Conservation (phyloP, 2,797 vertebrate species). For the Melopsittacus undulatus region DNA sequence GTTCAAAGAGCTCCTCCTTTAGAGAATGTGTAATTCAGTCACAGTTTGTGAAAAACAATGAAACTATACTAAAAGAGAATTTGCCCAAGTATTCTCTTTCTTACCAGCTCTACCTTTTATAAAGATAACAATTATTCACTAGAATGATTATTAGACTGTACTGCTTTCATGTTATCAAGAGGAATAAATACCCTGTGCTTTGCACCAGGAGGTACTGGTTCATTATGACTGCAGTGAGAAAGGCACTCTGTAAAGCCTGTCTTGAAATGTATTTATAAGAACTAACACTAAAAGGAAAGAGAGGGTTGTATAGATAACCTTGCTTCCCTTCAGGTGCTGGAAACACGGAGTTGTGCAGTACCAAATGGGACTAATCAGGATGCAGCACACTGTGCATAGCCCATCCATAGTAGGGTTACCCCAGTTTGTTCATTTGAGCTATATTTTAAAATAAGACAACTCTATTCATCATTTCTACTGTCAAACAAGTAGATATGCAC, state of each 20-base stretch:
- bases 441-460: not conserved
- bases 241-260: not conserved
- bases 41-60: not conserved
- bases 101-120: not conserved
- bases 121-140: not conserved
- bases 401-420: not conserved
- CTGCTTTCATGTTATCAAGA: not conserved
- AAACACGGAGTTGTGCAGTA: not conserved
- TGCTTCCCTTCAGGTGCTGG: not conserved
- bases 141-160: not conserved
- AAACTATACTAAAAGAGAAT: not conserved
- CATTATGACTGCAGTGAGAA: not conserved
- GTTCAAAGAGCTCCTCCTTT: not conserved
- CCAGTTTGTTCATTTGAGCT: not conserved
- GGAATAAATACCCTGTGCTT: not conserved
- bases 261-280: not conserved
- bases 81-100: not conserved
- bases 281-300: not conserved
- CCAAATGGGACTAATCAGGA: not conserved
- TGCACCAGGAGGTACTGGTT: not conserved
- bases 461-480: not conserved
- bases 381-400: rapidly evolving
- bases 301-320: not conserved
- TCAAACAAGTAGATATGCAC: not conserved
- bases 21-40: not conserved